Conservation (phyloP, 2,797 vertebrate species). For the Diceros bicornis region DNA sequence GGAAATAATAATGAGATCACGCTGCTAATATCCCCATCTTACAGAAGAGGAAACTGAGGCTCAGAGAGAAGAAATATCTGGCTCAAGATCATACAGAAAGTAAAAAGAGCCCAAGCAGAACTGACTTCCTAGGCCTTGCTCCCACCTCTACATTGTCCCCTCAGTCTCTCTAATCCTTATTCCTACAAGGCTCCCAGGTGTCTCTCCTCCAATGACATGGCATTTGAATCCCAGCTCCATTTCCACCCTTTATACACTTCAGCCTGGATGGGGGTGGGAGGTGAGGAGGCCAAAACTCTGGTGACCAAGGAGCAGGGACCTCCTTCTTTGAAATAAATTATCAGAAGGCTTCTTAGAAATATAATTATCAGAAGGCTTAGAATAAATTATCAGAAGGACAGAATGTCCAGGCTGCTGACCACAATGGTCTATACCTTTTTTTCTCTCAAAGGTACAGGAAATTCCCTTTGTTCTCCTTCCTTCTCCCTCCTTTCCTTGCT, state of each 20-base stretch:
- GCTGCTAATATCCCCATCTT: not conserved
- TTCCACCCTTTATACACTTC: not conserved
- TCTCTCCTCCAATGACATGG: not conserved
- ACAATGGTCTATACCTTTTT: not conserved
- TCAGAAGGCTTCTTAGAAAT: not conserved
- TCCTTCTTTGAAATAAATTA: not conserved
- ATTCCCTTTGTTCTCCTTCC: not conserved
- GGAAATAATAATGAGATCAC: not conserved
- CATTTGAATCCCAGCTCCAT: not conserved
- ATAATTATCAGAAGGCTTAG: not conserved
- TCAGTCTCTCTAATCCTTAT: not conserved
- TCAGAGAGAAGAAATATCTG: not conserved
- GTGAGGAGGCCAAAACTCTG: not conserved
- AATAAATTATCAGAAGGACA: not conserved
- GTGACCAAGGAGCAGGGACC: not conserved
- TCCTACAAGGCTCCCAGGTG: not conserved
- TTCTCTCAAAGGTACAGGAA: not conserved
- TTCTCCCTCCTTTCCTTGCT: not conserved
- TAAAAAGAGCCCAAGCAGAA: not conserved
- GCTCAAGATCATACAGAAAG: not conserved
- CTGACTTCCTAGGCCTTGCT: not conserved
- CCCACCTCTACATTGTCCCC: not conserved
- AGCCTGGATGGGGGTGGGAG: not conserved
- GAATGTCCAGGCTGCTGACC: not conserved
- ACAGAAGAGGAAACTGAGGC: not conserved